Percentiles rank a stretch among this genome's conserved stretches.
Evolutionary conservation across 2,888 invertebrate genomes (phyloP).

Genomic region (Stramonita haemastoma): DNA sequence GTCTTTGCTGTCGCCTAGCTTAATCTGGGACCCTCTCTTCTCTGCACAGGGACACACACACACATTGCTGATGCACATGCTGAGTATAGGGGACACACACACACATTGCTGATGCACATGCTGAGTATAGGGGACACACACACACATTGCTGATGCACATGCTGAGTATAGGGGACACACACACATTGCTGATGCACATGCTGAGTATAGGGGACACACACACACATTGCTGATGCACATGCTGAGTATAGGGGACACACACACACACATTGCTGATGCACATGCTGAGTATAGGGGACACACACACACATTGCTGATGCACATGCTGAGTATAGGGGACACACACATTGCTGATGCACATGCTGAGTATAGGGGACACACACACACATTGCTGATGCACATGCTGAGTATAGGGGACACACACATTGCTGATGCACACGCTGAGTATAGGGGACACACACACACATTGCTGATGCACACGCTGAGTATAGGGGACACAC

Average conservation of each 20-base stretch:
- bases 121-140: not conserved
- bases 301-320: not conserved
- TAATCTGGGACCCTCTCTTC: constrained; percentile 30
- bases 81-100: too few relatives aligned
- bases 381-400: not conserved
- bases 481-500: not conserved
- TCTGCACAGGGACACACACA: constrained; percentile 23
- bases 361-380: not conserved
- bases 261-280: not conserved
- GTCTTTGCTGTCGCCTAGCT: constrained; percentile 19
- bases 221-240: not conserved
- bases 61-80: not conserved
- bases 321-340: too few relatives aligned
- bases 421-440: not conserved
- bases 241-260: not conserved
- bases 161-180: not conserved
- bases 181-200: not conserved
- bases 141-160: not conserved
- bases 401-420: not conserved
- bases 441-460: not conserved
- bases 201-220: not conserved
- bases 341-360: not conserved
- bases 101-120: too few relatives aligned
- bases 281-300: not conserved
- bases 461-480: not conserved